Percentiles rank a stretch among this genome's conserved stretches.
These are phyloP conservation scores for Penaeus indicus DNA, from an alignment of 1,140 invertebrate species.

Conservation along the genomic window DNA sequence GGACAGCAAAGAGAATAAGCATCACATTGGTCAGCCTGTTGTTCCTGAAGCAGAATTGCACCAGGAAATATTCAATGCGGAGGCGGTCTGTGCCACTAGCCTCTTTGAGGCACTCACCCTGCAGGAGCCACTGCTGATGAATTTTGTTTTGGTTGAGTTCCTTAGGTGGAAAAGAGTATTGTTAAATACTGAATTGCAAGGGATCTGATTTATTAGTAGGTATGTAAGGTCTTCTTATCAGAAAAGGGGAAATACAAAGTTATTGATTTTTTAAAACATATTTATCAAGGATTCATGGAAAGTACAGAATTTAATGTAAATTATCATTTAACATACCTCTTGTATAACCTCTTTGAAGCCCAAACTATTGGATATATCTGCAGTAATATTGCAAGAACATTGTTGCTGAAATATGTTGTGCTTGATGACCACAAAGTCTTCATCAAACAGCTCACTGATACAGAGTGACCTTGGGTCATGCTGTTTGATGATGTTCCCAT, in stretches of 20 bases:
- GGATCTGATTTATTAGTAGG: no score
- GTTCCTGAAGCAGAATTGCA: constrained; percentile 1
- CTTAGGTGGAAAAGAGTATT: not conserved
- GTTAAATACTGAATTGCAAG: no score
- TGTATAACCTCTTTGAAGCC: not conserved
- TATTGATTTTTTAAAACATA: not conserved
- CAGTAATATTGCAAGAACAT: constrained; percentile 40
- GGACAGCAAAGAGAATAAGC: constrained; percentile 11
- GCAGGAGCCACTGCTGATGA: constrained; percentile 37
- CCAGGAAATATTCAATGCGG: constrained; percentile 39
- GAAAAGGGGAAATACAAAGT: no score
- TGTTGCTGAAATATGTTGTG: constrained; percentile 31
- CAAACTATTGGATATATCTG: constrained; percentile 1
- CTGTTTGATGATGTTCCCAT: constrained; percentile 20
- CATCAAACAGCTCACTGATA: not conserved
- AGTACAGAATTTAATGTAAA: not conserved
- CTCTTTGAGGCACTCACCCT: constrained; percentile 23
- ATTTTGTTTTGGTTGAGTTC: constrained; percentile 29
- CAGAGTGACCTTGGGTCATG: constrained; percentile 31
- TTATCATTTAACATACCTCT: not conserved
- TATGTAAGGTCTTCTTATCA: no score
- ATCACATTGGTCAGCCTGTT: not conserved
- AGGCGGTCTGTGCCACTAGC: not conserved
- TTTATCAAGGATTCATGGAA: not conserved
- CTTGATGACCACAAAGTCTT: constrained; percentile 26